Conservation (phyloP, 2,113 vertebrate genomes). For the Gallinago paraguaiae region DNA sequence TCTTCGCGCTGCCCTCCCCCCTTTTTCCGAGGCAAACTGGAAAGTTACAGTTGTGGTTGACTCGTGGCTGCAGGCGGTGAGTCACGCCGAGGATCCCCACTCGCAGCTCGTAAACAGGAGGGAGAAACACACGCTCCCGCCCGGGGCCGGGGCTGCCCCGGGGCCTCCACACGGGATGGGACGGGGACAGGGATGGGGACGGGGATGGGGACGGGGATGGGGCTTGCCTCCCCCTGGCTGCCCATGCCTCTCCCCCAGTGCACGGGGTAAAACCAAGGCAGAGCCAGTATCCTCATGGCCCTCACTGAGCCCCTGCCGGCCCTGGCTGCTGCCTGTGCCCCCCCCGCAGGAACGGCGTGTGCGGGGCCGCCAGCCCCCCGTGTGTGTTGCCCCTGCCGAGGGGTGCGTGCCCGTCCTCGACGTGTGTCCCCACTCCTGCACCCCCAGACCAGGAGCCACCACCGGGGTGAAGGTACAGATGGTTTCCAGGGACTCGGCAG, state of each 20-base stretch:
- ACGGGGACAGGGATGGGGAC: not conserved
- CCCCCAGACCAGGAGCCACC: not conserved
- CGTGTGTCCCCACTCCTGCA: rapidly evolving
- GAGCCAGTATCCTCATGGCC: not conserved
- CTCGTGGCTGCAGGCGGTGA: conserved; percentile 27
- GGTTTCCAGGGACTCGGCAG: not conserved
- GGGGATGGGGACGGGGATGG: not conserved
- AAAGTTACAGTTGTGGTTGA: conserved; percentile 42
- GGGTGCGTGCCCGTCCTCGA: rapidly evolving
- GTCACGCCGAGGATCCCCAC: conserved; percentile 56
- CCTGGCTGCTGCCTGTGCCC: not conserved
- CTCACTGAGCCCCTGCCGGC: not conserved
- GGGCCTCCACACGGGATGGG: rapidly evolving
- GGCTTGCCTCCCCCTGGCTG: rapidly evolving
- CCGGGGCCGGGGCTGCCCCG: not conserved
- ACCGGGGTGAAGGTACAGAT: rapidly evolving
- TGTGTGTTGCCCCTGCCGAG: rapidly evolving
- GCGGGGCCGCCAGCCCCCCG: not conserved
- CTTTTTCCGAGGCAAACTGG: conserved; percentile 30
- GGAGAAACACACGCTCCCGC: not conserved
- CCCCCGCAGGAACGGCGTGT: rapidly evolving
- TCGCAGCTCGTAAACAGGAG: conserved; percentile 46
- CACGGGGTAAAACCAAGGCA: not conserved
- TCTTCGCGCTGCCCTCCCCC: not conserved
- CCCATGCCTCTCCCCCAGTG: not conserved